phyloP scores from a whole-genome alignment of 2,888 invertebrate genomes.

The Pristionchus mayeri region DNA sequence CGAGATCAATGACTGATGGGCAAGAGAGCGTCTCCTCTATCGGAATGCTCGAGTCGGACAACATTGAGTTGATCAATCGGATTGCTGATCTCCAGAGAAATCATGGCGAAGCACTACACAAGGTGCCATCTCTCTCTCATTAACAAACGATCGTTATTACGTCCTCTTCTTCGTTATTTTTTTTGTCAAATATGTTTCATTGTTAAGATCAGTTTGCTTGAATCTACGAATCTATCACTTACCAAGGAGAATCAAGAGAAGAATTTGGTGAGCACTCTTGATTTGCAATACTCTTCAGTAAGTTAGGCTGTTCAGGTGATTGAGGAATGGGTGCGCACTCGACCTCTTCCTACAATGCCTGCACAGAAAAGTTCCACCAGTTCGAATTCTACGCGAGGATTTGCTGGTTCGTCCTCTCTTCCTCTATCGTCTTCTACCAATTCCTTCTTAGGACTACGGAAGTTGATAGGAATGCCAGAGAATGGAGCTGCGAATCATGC shows the following conservation, averaged over 20 bases:
- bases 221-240: constrained; percentile 56
- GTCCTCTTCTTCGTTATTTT: no score
- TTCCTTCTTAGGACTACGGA: constrained; percentile 55
- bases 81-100: constrained; percentile 78
- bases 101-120: constrained; percentile 79
- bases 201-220: constrained; percentile 54
- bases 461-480: constrained; percentile 58
- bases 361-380: not conserved
- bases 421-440: not conserved
- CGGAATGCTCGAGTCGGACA: constrained; percentile 77
- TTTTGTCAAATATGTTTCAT: not conserved
- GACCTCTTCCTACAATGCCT: constrained; percentile 18
- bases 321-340: constrained; percentile 42
- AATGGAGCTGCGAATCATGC: constrained; percentile 37
- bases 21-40: constrained; percentile 67
- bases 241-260: constrained; percentile 61
- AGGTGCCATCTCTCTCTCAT: no score
- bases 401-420: not conserved
- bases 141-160: no score
- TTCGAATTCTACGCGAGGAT: constrained; percentile 4
- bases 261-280: constrained; percentile 51
- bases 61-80: constrained; percentile 77
- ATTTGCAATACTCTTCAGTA: not conserved
- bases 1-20: constrained; percentile 56
- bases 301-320: constrained; percentile 2